Evolutionary conservation across 2,888 invertebrate genomes (phyloP).

Genomic region (Caenorhabditis sp.): DNA sequence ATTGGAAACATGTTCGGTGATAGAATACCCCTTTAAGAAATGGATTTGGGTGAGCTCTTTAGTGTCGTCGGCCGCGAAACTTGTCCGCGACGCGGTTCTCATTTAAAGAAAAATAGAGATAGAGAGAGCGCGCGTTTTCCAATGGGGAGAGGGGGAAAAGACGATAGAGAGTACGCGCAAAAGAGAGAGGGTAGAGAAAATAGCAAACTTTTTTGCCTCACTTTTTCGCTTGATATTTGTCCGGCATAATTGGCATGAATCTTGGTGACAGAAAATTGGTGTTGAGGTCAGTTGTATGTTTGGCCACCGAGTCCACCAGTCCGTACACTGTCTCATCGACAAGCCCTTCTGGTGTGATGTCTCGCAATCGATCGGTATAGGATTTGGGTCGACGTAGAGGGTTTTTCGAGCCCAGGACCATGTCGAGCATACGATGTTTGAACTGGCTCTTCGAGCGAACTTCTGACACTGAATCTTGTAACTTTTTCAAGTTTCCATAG

Average conservation of each 20-base stretch:
- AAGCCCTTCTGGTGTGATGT: constrained; percentile 43
- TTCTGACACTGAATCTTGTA: constrained; percentile 44
- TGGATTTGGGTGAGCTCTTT: too few species aligned
- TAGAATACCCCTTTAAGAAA: constrained; percentile 46
- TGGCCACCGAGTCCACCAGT: constrained; percentile 49
- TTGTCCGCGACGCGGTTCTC: too few species aligned
- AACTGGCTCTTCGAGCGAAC: constrained; percentile 34
- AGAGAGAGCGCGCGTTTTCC: too few species aligned
- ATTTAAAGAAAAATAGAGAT: too few species aligned
- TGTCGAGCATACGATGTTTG: constrained; percentile 56
- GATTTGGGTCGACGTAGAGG: constrained; percentile 37
- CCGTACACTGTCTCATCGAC: constrained; percentile 45
- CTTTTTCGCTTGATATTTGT: constrained; percentile 39
- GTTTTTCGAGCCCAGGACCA: constrained; percentile 55
- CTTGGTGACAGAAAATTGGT: constrained; percentile 55
- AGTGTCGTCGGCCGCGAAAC: too few species aligned
- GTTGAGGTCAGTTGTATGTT: constrained; percentile 49
- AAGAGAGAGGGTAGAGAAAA: too few species aligned
- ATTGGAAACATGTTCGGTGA: constrained; percentile 64
- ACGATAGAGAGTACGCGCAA: too few species aligned
- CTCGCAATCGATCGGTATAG: constrained; percentile 28
- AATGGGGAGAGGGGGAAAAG: too few species aligned
- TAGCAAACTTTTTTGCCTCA: too few species aligned
- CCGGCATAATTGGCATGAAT: constrained; percentile 55
- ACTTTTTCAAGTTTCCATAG: constrained; percentile 22